These are phyloP conservation scores for Psilanteris sp. DNA, from an alignment of 1,140 invertebrate species.

Conservation along the genomic window DNA sequence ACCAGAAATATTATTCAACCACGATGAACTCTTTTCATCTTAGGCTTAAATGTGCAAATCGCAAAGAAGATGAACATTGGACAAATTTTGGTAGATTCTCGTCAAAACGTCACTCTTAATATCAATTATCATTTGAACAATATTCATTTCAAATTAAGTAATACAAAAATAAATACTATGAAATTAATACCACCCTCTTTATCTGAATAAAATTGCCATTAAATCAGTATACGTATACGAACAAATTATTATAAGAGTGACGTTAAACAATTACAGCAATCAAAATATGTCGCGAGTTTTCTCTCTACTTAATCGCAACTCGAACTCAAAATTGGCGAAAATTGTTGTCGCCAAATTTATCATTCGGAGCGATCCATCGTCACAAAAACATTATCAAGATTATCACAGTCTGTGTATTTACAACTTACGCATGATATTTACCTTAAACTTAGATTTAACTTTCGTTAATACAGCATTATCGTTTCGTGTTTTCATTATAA, in stretches of 20 bases:
- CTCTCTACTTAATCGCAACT: neutral
- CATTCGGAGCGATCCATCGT: slow-evolving; percentile 60
- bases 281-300: slow-evolving; percentile 20
- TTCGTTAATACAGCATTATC: slow-evolving; percentile 59
- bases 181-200: no score
- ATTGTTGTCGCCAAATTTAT: slow-evolving; percentile 2
- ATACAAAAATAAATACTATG: neutral
- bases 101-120: no score
- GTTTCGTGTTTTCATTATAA: slow-evolving; percentile 53
- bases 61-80: no score
- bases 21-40: slow-evolving; percentile 31
- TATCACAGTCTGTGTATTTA: slow-evolving; percentile 81
- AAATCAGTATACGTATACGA: no score
- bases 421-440: slow-evolving; percentile 73
- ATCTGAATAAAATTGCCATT: no score
- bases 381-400: slow-evolving; percentile 77
- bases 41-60: slow-evolving; percentile 46
- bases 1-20: slow-evolving; percentile 29
- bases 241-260: neutral
- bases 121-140: no score
- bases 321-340: slow-evolving; percentile 7
- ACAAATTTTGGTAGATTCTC: no score
- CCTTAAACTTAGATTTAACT: slow-evolving; percentile 58
- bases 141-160: no score
- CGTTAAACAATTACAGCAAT: slow-evolving; percentile 3